phyloP scores from a whole-genome alignment of 2,113 vertebrate species.

The Pitta sordida region DNA sequence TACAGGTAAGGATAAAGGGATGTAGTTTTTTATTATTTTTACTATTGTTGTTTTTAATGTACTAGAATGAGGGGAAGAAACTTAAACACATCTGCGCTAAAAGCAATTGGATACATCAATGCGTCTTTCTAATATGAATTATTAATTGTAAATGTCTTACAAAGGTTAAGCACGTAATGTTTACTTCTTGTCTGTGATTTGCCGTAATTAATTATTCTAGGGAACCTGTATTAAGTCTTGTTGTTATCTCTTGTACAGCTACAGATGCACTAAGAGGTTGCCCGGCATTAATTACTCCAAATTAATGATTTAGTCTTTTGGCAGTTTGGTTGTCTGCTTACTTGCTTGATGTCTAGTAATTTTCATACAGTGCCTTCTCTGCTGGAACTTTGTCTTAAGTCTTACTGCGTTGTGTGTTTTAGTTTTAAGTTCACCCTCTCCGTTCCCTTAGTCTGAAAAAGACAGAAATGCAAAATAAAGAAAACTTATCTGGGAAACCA shows the following conservation, averaged over 20 bases:
- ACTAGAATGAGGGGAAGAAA: not conserved
- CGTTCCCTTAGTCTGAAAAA: accelerated
- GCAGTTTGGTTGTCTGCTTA: not conserved
- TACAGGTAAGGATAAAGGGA: not conserved
- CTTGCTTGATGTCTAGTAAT: not conserved
- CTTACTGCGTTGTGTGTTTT: not conserved
- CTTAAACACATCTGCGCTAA: not conserved
- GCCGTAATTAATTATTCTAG: not conserved
- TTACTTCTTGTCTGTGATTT: not conserved
- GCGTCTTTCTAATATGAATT: not conserved
- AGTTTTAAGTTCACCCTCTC: not conserved
- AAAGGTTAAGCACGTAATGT: not conserved
- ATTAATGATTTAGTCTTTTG: not conserved
- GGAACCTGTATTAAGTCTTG: not conserved
- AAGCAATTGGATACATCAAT: not conserved
- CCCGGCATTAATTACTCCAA: not conserved
- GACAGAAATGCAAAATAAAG: not conserved
- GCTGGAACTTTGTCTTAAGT: not conserved
- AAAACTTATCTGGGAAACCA: not conserved
- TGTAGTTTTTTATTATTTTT: not conserved
- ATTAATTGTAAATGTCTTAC: not conserved
- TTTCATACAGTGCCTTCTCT: not conserved
- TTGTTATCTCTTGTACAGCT: not conserved
- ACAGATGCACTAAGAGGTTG: not conserved
- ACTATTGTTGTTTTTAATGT: not conserved